These are phyloP conservation scores for Pipra filicauda DNA, from an alignment of 2,113 vertebrate species.

Conservation along the genomic window DNA sequence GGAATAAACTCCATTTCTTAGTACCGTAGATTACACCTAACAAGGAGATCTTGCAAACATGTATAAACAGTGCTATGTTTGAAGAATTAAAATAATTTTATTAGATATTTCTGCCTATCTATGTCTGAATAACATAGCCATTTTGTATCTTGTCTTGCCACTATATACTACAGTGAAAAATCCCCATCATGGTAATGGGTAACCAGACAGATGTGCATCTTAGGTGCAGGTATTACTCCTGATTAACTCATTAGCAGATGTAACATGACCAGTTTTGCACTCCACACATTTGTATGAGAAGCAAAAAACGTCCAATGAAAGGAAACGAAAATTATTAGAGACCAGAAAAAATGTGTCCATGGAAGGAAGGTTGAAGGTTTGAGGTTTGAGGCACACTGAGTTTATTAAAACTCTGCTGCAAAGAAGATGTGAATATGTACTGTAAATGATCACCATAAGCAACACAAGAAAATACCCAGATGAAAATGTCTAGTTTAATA, in stretches of 20 bases:
- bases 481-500: neutral
- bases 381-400: neutral
- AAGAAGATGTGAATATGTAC: neutral
- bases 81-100: neutral
- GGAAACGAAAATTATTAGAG: neutral
- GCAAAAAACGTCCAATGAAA: neutral
- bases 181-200: neutral
- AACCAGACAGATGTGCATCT: neutral
- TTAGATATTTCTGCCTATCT: neutral
- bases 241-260: neutral
- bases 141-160: neutral
- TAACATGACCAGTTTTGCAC: neutral
- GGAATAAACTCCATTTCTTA: neutral
- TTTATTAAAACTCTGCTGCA: neutral
- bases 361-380: neutral
- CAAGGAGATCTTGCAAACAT: neutral
- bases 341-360: neutral
- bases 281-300: neutral
- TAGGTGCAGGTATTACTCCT: neutral
- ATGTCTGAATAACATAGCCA: neutral
- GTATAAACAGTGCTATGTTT: neutral
- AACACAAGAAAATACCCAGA: neutral
- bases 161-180: neutral
- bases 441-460: neutral
- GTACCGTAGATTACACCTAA: too few relatives aligned